A percentile compares a stretch with the other conserved stretches of the same genome.
Conservation (phyloP, 1,140 invertebrate genomes). For the Araneus ventricosus region DNA sequence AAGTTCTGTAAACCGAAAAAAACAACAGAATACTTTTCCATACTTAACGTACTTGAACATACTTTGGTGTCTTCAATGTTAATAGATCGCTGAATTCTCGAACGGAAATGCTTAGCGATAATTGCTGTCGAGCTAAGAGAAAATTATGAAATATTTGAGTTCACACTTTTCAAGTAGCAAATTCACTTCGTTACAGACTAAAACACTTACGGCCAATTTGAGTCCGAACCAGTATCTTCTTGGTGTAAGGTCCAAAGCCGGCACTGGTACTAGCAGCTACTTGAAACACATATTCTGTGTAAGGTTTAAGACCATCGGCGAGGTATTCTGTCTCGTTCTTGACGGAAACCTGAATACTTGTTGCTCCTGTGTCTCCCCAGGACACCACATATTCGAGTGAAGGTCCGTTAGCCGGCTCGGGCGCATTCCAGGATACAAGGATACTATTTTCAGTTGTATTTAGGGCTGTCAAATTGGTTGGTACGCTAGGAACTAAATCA, state of each 20-base stretch:
- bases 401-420: background rate
- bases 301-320: background rate
- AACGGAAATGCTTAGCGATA: too few species aligned
- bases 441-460: constrained; percentile 23
- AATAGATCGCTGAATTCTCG: too few species aligned
- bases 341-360: background rate
- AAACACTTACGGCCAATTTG: constrained; percentile 9
- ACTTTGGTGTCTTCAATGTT: too few species aligned
- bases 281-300: constrained; percentile 41
- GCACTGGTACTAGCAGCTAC: constrained; percentile 10
- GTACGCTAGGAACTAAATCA: constrained; percentile 21
- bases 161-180: too few species aligned
- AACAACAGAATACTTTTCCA: too few species aligned
- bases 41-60: too few species aligned
- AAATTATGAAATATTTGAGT: too few species aligned
- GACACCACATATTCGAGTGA: background rate
- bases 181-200: too few species aligned
- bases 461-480: background rate
- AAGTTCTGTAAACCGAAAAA: too few species aligned
- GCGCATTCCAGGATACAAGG: background rate
- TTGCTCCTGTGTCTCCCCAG: background rate
- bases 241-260: background rate
- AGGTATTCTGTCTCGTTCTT: background rate
- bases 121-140: too few species aligned
- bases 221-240: background rate